A percentile compares a stretch with the other conserved stretches of the same genome.
Evolutionary conservation across 2,888 invertebrate genomes (phyloP).

Genomic region (Biston betularia): DNA sequence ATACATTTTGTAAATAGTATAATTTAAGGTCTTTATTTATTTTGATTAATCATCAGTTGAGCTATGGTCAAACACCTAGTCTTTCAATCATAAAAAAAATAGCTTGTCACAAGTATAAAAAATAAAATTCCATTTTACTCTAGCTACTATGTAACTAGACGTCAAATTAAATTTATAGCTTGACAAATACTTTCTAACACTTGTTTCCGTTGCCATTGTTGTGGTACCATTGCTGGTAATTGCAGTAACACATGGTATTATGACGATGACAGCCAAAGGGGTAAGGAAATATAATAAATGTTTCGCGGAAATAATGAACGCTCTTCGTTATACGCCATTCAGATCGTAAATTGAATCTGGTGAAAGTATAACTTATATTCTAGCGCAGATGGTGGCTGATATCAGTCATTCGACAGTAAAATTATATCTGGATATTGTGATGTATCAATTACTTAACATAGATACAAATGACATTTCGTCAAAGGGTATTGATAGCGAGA

Average conservation of each 20-base stretch:
- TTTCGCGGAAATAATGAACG: slow-evolving; percentile 57
- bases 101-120: no score
- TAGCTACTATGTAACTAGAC: slow-evolving; percentile 43
- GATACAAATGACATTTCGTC: not conserved
- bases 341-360: slow-evolving; percentile 48
- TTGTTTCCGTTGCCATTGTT: slow-evolving; percentile 72
- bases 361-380: slow-evolving; percentile 38
- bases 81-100: no score
- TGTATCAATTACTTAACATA: slow-evolving; percentile 1
- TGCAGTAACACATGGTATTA: slow-evolving; percentile 79
- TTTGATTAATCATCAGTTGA: no score
- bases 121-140: no score
- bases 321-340: slow-evolving; percentile 60
- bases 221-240: slow-evolving; percentile 72
- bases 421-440: not conserved
- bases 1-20: no score
- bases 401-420: slow-evolving; percentile 2
- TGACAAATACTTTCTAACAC: slow-evolving; percentile 75
- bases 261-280: slow-evolving; percentile 67
- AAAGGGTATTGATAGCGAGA: not conserved
- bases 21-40: no score
- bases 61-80: no score
- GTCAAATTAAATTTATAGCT: slow-evolving; percentile 80
- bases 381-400: slow-evolving; percentile 37
- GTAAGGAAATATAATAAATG: slow-evolving; percentile 61